Conservation (phyloP, 2,888 invertebrate species). For the Matsumyia berberina region DNA sequence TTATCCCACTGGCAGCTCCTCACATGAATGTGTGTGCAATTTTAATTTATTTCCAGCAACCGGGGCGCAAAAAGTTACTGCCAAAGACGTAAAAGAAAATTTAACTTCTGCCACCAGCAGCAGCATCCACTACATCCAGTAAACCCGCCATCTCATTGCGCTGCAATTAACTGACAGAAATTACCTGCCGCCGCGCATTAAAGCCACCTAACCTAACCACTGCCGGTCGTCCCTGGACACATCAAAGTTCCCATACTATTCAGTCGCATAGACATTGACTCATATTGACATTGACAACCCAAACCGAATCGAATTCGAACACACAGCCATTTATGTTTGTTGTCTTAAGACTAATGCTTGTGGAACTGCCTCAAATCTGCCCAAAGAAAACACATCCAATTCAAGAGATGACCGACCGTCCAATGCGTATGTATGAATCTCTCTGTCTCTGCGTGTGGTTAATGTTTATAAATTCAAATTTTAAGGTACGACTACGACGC, state of each 20-base stretch:
- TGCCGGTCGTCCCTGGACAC: background rate
- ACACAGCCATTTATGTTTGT: slow-evolving; percentile 31
- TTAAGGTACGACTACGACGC: slow-evolving; percentile 28
- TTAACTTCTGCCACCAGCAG: slow-evolving; percentile 50
- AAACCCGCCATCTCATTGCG: slow-evolving; percentile 68
- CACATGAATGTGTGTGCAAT: slow-evolving; percentile 63
- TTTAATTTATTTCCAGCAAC: slow-evolving; percentile 71
- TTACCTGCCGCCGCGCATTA: slow-evolving; percentile 55
- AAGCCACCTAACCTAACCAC: slow-evolving; percentile 34
- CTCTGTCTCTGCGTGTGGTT: slow-evolving; percentile 68
- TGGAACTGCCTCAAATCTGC: slow-evolving; percentile 31
- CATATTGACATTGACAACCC: slow-evolving; percentile 43
- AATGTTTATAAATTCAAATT: slow-evolving; percentile 71
- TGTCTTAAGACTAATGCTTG: slow-evolving; percentile 24
- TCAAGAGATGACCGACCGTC: slow-evolving; percentile 36
- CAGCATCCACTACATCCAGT: slow-evolving; percentile 2
- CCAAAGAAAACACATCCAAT: slow-evolving; percentile 30
- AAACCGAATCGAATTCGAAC: slow-evolving; percentile 52
- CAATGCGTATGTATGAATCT: slow-evolving; percentile 53
- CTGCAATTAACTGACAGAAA: slow-evolving; percentile 63
- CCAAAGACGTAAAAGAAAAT: slow-evolving; percentile 57
- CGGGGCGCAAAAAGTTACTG: slow-evolving; percentile 41
- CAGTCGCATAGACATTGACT: background rate
- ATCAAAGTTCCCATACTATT: slow-evolving; percentile 42
- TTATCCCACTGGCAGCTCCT: slow-evolving; percentile 61